Conservation (phyloP, 2,113 vertebrate genomes). For the Phalacrocorax carbo region DNA sequence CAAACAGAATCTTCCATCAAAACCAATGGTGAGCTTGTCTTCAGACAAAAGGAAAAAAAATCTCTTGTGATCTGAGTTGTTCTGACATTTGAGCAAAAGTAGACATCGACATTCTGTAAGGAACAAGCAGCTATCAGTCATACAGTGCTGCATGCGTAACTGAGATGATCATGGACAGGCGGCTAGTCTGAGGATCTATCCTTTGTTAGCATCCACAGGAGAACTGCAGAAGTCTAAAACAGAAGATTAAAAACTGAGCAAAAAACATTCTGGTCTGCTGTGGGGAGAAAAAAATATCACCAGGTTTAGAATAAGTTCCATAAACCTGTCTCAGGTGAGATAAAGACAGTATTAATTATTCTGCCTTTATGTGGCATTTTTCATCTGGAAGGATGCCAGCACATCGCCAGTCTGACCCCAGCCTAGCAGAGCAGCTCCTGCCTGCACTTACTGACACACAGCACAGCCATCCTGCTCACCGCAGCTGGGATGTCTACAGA, state of each 20-base stretch:
- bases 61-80: neutral
- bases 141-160: neutral
- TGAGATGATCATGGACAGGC: neutral
- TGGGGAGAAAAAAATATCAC: neutral
- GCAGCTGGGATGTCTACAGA: neutral
- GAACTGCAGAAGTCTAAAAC: neutral
- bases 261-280: neutral
- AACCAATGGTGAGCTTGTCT: neutral
- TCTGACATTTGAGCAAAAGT: neutral
- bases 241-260: neutral
- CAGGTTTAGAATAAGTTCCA: neutral
- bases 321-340: neutral
- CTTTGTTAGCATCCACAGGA: neutral
- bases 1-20: conserved; percentile 54
- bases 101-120: neutral
- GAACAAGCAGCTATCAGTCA: neutral
- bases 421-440: neutral
- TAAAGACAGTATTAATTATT: neutral
- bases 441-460: neutral
- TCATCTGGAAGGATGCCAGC: neutral
- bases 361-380: neutral
- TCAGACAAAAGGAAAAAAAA: neutral
- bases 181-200: neutral
- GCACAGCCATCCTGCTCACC: accelerated
- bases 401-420: accelerated